Conservation (phyloP, 1,140 invertebrate species). For the Saccostrea echinata region DNA sequence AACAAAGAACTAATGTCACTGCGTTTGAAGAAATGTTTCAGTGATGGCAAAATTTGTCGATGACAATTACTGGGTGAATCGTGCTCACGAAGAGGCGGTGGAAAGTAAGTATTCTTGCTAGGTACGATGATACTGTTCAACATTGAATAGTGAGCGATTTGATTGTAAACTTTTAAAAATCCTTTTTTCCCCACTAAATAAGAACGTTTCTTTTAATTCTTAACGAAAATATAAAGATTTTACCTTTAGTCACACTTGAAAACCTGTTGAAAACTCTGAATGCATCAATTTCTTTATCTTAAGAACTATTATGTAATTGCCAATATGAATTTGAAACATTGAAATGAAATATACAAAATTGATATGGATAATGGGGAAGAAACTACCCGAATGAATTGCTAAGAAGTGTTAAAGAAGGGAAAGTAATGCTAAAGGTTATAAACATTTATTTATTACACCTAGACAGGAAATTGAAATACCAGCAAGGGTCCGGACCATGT, state of each 20-base stretch:
- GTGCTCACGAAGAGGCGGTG: neutral
- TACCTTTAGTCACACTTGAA: neutral
- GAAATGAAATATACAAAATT: too few species aligned
- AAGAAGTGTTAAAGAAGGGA: too few species aligned
- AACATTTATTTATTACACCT: neutral
- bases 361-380: too few species aligned
- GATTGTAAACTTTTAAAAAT: neutral
- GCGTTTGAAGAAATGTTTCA: neutral
- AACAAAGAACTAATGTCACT: neutral
- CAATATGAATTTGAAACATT: too few species aligned
- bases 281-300: too few species aligned
- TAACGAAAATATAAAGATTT: neutral
- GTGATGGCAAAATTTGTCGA: neutral
- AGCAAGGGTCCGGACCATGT: neutral
- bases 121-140: too few species aligned
- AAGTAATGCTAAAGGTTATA: too few species aligned
- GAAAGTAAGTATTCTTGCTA: neutral
- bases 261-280: too few species aligned
- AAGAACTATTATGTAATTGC: too few species aligned
- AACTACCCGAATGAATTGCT: too few species aligned
- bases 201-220: neutral
- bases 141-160: too few species aligned
- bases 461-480: neutral
- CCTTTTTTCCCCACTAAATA: neutral
- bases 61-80: neutral